Percentiles rank a stretch among this genome's conserved stretches.
These are phyloP conservation scores for Psittacula echo DNA, from an alignment of 2,797 vertebrate species.

Conservation along the genomic window DNA sequence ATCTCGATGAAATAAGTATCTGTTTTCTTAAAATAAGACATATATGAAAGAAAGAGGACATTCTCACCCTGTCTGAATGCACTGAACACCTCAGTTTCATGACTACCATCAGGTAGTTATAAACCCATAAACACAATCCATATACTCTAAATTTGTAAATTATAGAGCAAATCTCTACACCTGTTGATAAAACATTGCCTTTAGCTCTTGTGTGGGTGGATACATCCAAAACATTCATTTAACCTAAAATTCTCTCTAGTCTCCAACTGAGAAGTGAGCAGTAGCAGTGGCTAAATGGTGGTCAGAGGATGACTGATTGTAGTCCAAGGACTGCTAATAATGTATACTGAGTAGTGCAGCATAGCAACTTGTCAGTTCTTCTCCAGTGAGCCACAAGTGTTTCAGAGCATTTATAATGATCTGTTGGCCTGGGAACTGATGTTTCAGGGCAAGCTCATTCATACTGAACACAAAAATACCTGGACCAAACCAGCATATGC, in stretches of 20 bases:
- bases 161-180: background rate
- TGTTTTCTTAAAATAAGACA: background rate
- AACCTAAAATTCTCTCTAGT: background rate
- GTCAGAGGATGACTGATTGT: background rate
- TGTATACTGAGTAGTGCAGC: no score
- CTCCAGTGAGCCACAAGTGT: background rate
- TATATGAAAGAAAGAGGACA: rapidly evolving
- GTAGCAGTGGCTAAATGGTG: background rate
- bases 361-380: background rate
- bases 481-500: background rate
- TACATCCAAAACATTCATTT: background rate
- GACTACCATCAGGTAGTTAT: background rate
- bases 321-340: background rate
- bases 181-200: background rate
- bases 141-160: background rate
- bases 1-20: background rate
- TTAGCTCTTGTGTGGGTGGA: background rate
- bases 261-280: background rate
- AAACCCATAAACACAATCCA: background rate
- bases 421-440: background rate
- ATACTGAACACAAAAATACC: background rate
- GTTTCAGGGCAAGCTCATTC: background rate
- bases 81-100: background rate
- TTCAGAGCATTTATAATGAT: background rate
- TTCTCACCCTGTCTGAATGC: background rate